A percentile compares a stretch with the other conserved stretches of the same genome.
These are phyloP conservation scores for Pseudomyrmex pallidus DNA, from an alignment of 1,140 invertebrate genomes.

Conservation along the genomic window DNA sequence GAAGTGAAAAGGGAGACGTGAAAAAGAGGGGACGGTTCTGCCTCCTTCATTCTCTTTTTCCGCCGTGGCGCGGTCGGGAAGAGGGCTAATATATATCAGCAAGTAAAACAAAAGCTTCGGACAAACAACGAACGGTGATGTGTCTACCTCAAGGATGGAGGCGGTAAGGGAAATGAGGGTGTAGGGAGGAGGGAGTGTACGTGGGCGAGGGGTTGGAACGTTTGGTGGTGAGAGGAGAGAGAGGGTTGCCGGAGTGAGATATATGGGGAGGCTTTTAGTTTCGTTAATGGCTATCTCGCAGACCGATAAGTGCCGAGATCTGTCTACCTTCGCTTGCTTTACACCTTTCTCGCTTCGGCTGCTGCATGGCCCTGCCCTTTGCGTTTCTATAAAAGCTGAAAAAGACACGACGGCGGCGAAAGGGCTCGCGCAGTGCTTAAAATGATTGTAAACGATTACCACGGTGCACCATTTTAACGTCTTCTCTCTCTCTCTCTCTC, in stretches of 20 bases:
- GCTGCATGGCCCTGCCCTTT: conserved; percentile 52
- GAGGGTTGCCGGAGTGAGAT: conserved; percentile 78
- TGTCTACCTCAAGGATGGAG: conserved; percentile 81
- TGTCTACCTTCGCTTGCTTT: conserved; percentile 83
- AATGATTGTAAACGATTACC: conserved; percentile 72
- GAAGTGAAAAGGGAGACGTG: conserved; percentile 55
- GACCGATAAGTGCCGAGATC: conserved; percentile 85
- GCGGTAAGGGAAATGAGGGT: conserved; percentile 73
- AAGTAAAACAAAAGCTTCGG: conserved; percentile 82
- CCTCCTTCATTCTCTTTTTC: conserved; percentile 52
- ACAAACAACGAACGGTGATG: conserved; percentile 83
- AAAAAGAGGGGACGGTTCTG: conserved; percentile 49
- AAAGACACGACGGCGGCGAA: conserved; percentile 55
- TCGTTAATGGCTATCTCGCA: conserved; percentile 85
- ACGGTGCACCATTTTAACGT: neutral
- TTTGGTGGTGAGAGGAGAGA: conserved; percentile 42
- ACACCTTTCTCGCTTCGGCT: conserved; percentile 79
- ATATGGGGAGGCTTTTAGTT: conserved; percentile 85
- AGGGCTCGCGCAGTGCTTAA: conserved; percentile 50
- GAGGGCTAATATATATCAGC: conserved; percentile 80
- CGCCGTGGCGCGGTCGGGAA: conserved; percentile 46
- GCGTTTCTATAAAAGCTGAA: conserved; percentile 54
- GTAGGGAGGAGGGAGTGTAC: conserved; percentile 67
- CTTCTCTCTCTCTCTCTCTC: too few species aligned
- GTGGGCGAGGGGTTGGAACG: conserved; percentile 53